phyloP scores from a whole-genome alignment of 2,797 vertebrate species.

The Pseudochirops cupreus region DNA sequence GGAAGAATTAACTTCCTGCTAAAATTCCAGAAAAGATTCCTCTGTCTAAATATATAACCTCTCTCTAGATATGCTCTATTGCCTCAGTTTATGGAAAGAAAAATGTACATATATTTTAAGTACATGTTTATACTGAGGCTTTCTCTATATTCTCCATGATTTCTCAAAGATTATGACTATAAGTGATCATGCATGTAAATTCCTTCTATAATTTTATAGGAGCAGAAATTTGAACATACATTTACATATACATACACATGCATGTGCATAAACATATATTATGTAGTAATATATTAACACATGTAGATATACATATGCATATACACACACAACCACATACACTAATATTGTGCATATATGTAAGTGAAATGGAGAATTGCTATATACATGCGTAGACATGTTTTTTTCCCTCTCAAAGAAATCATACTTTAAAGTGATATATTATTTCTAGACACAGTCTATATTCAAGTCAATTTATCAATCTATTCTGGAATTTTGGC shows the following conservation, averaged over 20 bases:
- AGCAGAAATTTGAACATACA: neutral
- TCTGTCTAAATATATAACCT: neutral
- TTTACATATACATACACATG: neutral
- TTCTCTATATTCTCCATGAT: neutral
- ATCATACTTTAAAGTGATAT: neutral
- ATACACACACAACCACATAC: too few relatives aligned
- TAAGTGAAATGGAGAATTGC: neutral
- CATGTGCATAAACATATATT: neutral
- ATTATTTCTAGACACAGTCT: neutral
- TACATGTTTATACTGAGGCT: neutral
- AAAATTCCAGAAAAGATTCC: neutral
- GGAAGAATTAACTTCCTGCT: neutral
- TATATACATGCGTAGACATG: neutral
- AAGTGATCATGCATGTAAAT: neutral
- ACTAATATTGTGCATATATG: neutral
- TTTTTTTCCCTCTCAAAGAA: neutral
- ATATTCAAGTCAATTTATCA: neutral
- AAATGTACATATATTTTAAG: neutral
- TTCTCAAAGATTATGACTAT: neutral
- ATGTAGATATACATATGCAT: neutral
- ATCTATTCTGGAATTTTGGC: neutral
- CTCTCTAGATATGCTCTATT: neutral
- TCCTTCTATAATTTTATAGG: neutral
- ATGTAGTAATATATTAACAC: neutral
- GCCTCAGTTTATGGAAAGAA: neutral